Percentiles rank a stretch among this genome's conserved stretches.
These are phyloP conservation scores for Scleropages formosus DNA, from an alignment of 2,797 vertebrate species.

Conservation along the genomic window DNA sequence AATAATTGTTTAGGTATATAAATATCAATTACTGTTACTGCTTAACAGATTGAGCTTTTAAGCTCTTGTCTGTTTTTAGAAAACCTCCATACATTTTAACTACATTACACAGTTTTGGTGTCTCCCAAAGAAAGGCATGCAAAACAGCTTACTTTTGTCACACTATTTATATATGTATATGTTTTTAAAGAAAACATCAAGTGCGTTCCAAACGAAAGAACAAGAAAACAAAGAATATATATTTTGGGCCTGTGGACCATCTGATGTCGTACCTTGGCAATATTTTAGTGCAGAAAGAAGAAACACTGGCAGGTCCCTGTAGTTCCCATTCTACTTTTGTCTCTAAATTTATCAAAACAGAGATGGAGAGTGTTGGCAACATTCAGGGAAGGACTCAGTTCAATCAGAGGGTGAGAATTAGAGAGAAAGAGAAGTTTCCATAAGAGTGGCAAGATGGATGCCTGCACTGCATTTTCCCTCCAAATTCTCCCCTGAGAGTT, in stretches of 20 bases:
- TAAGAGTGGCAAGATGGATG: constrained; percentile 1
- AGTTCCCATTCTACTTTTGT: constrained; percentile 66
- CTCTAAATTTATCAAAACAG: constrained; percentile 72
- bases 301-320: constrained; percentile 72
- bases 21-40: constrained; percentile 10
- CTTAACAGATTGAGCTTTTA: constrained; percentile 44
- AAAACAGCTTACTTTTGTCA: constrained; percentile 47
- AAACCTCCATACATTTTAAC: constrained; percentile 58
- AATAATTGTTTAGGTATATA: neutral
- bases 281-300: constrained; percentile 70
- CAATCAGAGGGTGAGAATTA: constrained; percentile 34
- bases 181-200: constrained; percentile 28
- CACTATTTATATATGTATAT: constrained; percentile 36
- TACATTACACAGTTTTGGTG: constrained; percentile 50
- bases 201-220: constrained; percentile 40
- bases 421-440: neutral
- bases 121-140: constrained; percentile 61
- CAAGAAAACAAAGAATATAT: constrained; percentile 32
- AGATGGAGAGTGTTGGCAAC: constrained; percentile 58
- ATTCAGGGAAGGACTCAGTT: constrained; percentile 49
- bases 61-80: constrained; percentile 49
- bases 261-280: constrained; percentile 50
- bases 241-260: constrained; percentile 30
- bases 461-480: neutral
- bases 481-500: neutral